Conservation (phyloP, 2,797 vertebrate genomes). For the Brotula barbata region DNA sequence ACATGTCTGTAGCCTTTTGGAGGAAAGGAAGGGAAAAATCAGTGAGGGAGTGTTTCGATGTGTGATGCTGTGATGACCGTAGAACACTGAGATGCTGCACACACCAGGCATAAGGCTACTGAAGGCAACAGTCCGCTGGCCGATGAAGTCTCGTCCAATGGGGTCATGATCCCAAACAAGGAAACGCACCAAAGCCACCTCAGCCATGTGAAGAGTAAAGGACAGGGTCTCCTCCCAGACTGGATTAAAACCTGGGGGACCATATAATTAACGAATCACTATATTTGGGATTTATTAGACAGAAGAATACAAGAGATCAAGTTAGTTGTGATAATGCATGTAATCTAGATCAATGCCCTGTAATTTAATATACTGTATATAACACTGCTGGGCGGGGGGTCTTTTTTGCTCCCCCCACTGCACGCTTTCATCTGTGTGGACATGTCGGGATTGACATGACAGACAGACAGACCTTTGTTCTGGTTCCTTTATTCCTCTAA, state of each 20-base stretch:
- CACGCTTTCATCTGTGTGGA: constrained; percentile 30
- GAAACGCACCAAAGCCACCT: constrained; percentile 92
- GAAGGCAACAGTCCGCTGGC: constrained; percentile 95
- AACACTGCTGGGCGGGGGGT: constrained; percentile 31
- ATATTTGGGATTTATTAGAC: not conserved
- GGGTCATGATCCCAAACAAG: constrained; percentile 99
- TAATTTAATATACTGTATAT: constrained; percentile 22
- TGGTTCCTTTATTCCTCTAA: constrained; percentile 37
- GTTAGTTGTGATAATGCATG: not conserved
- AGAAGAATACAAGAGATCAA: constrained; percentile 2
- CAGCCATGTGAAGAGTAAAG: constrained; percentile 97
- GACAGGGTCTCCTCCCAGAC: constrained; percentile 98
- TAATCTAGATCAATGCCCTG: constrained; percentile 43
- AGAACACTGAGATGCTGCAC: constrained; percentile 34
- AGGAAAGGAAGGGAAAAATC: constrained; percentile 15
- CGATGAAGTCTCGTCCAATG: constrained; percentile 96
- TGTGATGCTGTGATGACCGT: not conserved
- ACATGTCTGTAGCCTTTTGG: constrained; percentile 93
- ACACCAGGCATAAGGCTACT: constrained; percentile 93
- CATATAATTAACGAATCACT: constrained; percentile 10
- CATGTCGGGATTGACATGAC: constrained; percentile 32
- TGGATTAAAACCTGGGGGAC: constrained; percentile 91
- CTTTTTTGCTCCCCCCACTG: constrained; percentile 15
- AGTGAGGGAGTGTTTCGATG: not conserved
- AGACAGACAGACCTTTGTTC: constrained; percentile 25